phyloP scores from a whole-genome alignment of 2,888 invertebrate genomes.

The Conus canariensis region DNA sequence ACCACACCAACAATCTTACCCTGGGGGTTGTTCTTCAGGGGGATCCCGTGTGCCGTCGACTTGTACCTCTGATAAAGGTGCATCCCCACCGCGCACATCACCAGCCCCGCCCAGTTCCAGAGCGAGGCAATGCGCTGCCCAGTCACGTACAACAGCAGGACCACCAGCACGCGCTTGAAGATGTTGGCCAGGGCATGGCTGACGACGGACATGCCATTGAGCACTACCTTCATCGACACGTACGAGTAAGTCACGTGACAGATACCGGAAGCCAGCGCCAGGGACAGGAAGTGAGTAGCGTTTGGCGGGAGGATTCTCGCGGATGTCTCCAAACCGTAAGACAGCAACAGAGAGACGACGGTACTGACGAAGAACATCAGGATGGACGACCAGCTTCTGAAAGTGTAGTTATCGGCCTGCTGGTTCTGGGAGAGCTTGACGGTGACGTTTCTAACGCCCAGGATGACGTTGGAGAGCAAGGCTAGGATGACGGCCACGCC shows the following conservation, averaged over 20 bases:
- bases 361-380: not conserved
- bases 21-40: no score
- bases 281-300: not conserved
- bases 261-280: conserved; percentile 41
- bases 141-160: conserved; percentile 47
- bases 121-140: conserved; percentile 43
- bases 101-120: conserved; percentile 46
- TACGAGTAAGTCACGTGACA: conserved; percentile 53
- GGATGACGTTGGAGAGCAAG: conserved; percentile 56
- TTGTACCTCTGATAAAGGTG: conserved; percentile 32
- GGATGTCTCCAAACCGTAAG: not conserved
- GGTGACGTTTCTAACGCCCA: conserved; percentile 54
- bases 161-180: conserved; percentile 51
- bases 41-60: no score
- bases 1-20: no score
- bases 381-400: not conserved
- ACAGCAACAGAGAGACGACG: not conserved
- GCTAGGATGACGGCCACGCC: conserved; percentile 52
- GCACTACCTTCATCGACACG: conserved; percentile 47
- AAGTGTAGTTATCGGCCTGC: not conserved
- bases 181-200: conserved; percentile 55
- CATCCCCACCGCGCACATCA: conserved; percentile 44
- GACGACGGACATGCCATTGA: conserved; percentile 48
- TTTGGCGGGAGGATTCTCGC: not conserved
- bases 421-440: conserved; percentile 46